Evolutionary conservation across 1,140 invertebrate genomes (phyloP).

Genomic region (Lepidurus couesii): DNA sequence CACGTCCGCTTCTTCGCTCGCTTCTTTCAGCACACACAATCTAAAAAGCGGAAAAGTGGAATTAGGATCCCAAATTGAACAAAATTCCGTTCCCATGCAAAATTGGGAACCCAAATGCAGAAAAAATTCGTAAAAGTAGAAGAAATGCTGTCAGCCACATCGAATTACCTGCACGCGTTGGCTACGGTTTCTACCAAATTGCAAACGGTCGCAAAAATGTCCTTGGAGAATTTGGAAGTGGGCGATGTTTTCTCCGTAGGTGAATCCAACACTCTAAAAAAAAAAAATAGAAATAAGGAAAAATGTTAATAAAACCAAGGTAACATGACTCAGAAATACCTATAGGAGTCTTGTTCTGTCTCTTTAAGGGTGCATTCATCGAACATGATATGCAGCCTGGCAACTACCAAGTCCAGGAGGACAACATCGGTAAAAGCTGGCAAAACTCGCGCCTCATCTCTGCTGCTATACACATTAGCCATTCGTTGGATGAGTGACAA

Average conservation of each 20-base stretch:
- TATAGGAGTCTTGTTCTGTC: constrained; percentile 28
- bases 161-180: background rate
- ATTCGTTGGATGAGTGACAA: constrained; percentile 46
- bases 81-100: background rate
- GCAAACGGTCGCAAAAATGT: constrained; percentile 32
- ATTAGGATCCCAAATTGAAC: background rate
- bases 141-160: too few species aligned
- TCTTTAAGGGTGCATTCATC: constrained; percentile 30
- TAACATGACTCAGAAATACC: background rate
- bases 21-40: constrained; percentile 31
- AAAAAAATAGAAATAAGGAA: background rate
- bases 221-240: constrained; percentile 32
- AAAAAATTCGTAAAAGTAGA: too few species aligned
- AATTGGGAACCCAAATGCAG: too few species aligned
- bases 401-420: constrained; percentile 28
- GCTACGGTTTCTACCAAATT: constrained; percentile 32
- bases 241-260: constrained; percentile 31
- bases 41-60: background rate
- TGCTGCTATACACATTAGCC: constrained; percentile 25
- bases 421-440: constrained; percentile 31
- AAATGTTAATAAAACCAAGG: background rate
- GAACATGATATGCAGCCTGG: constrained; percentile 30
- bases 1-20: constrained; percentile 38
- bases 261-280: constrained; percentile 26
- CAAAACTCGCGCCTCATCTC: constrained; percentile 38